Evolutionary conservation across 1,140 invertebrate species (phyloP).

Genomic region (Drosophila persimilis): DNA sequence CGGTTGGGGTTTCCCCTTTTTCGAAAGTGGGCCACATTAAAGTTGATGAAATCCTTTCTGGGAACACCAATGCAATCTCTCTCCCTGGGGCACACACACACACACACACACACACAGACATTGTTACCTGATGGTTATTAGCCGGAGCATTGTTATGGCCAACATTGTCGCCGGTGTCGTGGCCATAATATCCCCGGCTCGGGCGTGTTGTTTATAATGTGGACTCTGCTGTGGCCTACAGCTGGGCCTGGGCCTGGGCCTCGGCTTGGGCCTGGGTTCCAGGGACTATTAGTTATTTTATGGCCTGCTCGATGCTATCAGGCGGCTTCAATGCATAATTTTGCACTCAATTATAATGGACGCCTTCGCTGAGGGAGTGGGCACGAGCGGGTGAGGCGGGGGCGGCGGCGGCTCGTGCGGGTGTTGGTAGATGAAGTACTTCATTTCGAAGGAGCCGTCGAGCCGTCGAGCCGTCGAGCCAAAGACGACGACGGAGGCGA

Average conservation of each 20-base stretch:
- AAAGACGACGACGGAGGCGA: conserved; percentile 23
- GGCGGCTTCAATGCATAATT: conserved; percentile 75
- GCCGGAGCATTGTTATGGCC: conserved; percentile 59
- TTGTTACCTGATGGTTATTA: conserved; percentile 63
- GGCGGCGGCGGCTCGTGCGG: conserved; percentile 4
- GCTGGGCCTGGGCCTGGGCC: conserved; percentile 12
- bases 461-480: neutral
- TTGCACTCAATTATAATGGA: conserved; percentile 80
- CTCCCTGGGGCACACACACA: neutral
- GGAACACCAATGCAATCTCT: conserved; percentile 3
- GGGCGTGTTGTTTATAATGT: conserved; percentile 73
- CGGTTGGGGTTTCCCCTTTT: no score
- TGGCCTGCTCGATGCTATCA: conserved; percentile 64
- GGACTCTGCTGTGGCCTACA: no score
- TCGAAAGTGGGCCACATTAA: conserved; percentile 14
- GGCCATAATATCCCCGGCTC: conserved; percentile 55
- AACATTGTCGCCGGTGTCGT: conserved; percentile 34
- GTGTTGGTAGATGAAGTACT: conserved; percentile 53
- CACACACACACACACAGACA: conserved; percentile 30
- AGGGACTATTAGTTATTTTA: conserved; percentile 66
- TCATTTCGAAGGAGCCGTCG: conserved; percentile 23
- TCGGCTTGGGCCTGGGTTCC: conserved; percentile 8
- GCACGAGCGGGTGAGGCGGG: neutral
- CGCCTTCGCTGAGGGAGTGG: conserved; percentile 17
- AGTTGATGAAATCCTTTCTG: conserved; percentile 25